Conservation (phyloP, 1,140 invertebrate genomes). For the Cydia pomonella region DNA sequence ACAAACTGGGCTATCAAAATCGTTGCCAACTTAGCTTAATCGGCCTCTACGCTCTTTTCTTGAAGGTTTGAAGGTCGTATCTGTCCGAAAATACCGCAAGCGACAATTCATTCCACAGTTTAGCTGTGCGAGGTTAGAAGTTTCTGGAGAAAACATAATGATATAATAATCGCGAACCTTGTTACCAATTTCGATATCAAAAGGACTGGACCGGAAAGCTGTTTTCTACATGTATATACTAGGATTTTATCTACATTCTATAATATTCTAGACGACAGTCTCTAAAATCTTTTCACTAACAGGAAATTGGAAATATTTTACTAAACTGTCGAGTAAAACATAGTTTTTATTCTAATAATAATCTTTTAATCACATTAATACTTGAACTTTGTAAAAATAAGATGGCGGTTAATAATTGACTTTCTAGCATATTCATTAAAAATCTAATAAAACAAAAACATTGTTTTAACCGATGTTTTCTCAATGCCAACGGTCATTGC, state of each 20-base stretch:
- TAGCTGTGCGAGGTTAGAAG: too few species aligned
- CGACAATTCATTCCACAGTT: too few species aligned
- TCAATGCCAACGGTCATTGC: neutral
- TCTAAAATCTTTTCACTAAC: neutral
- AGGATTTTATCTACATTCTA: neutral
- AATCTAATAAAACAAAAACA: neutral
- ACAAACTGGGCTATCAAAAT: too few species aligned
- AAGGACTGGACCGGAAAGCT: too few species aligned
- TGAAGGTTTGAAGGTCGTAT: too few species aligned
- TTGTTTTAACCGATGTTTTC: neutral
- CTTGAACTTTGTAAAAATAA: conserved; percentile 5
- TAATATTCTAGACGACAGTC: conserved; percentile 2
- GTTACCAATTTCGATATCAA: too few species aligned
- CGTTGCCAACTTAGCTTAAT: too few species aligned
- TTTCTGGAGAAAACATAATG: too few species aligned
- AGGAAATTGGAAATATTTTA: neutral
- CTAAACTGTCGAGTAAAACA: conserved; percentile 4
- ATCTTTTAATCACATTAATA: conserved; percentile 25
- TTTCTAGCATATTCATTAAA: conserved; percentile 2
- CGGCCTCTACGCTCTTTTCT: too few species aligned
- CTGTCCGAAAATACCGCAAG: too few species aligned
- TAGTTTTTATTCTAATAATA: conserved; percentile 20
- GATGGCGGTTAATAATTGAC: conserved; percentile 23
- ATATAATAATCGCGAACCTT: too few species aligned
- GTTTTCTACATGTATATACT: too few species aligned